Evolutionary conservation across 2,888 invertebrate species (phyloP).

Genomic region (Acleris cristana): DNA sequence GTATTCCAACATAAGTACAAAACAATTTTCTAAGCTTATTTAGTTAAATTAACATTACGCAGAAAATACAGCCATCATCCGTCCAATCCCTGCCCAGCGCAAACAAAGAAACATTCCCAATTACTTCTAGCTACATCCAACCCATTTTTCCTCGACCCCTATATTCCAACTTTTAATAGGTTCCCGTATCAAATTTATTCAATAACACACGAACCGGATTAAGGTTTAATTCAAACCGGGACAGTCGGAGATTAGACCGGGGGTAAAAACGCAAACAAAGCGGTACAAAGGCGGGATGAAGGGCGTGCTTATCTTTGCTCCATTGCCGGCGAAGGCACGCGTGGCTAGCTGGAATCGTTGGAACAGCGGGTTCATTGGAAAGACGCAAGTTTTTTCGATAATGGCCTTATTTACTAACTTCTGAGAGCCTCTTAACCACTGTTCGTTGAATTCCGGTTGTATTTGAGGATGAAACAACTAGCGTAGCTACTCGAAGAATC

Average conservation of each 20-base stretch:
- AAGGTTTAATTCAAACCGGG: conserved; percentile 18
- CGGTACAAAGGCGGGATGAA: conserved; percentile 17
- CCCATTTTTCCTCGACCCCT: conserved; percentile 1
- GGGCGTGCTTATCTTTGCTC: conserved; percentile 31
- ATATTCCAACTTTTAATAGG: conserved; percentile 31
- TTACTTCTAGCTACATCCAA: background rate
- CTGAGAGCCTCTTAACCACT: no score
- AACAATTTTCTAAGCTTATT: no score
- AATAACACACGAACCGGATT: conserved; percentile 30
- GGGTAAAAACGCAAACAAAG: conserved; percentile 28
- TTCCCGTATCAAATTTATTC: conserved; percentile 27
- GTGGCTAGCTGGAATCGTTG: no score
- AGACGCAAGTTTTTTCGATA: no score
- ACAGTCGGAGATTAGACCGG: conserved; percentile 18
- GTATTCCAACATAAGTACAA: no score
- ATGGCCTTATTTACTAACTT: no score
- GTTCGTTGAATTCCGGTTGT: no score
- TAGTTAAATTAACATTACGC: no score
- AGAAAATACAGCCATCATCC: no score
- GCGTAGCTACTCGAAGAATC: no score
- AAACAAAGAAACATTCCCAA: background rate
- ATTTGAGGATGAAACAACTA: no score
- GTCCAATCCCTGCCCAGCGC: background rate
- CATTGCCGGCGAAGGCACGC: conserved; percentile 15
- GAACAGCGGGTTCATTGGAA: no score